Evolutionary conservation across 2,113 vertebrate species (phyloP), one percentile per base, ranked within the genome.

Genomic region (Tychaedon coryphoeus): DNA sequence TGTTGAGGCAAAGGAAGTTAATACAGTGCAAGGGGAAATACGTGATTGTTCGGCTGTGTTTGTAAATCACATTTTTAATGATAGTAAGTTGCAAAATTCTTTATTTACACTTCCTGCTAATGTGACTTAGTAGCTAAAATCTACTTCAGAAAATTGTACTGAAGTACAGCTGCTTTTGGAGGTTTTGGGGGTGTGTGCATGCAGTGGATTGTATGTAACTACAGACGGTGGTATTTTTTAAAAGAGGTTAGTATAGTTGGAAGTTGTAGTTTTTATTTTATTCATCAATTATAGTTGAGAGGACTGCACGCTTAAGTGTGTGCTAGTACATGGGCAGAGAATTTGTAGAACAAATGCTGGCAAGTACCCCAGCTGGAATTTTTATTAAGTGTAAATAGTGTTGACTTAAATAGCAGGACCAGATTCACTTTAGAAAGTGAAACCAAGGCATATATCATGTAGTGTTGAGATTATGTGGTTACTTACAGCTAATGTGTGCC

Each of bases 401-500:
- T 34, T 43, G 10, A 43, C 6, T 2, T 60, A 40, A 72, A 26
- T 7, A 34, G 5, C 18, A 11, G 33, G 15, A 74, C 15, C 5
- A 54, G 13, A 22, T 70, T 40, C 5, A 20, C 3, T 73, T 34
- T n/a, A 43, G 66, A 77, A 89, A 75, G 20, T 47, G 54, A 84
- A 71, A 66, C n/a, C 9, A 38, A 43, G 28, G 4, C 23, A 12
- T 5, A 0, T 26, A 4, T 9, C 10, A 0, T 76, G 8, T 8
- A 58, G 24, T 5, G 4, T 40, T 65, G 50, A 26, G 66, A 53
- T 53, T 20, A 13, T 22, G 4, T 17, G 9, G 17, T 51, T 85
- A 9, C 4, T 48, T 69, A 20, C 61, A 51, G 51, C 16, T 23
- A 47, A 2, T 0, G 0, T 48, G 14, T 74, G 14, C 10, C 33